Evolutionary conservation across 2,113 vertebrate genomes (phyloP), one percentile per base, ranked within the genome.

Genomic region (Henicopernis longicauda): DNA sequence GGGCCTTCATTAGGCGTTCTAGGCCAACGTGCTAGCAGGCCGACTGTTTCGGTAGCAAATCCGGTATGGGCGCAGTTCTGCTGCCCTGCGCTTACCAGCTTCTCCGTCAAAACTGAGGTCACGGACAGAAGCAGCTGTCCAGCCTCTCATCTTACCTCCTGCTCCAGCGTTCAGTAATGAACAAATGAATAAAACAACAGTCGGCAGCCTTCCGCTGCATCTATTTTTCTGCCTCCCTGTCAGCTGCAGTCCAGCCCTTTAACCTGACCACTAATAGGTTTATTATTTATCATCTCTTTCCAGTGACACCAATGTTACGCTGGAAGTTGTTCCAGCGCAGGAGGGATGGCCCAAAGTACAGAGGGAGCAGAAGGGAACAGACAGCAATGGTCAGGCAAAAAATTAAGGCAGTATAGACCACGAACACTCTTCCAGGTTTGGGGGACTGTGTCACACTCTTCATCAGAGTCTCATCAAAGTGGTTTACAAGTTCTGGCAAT

Each of bases 1-100:
- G 93, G 73, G 97, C 91, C 92, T 73, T 96, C 95, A 93, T 96
- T 95, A 97, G 82, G 32, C 3, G 1, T 54, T 45, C 26, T 9
- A 61, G 58, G 69, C 79, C 73, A 9, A 4, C 0, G 31, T 22
- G 67, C 91, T 89, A 25, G 66, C 86, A n/a, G 42, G 16, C 50
- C 7, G 10, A 3, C 34, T 26, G 85, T 3, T 66, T 32, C 21
- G 4, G 89, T 0, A 82, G 89, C 61, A 91, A 82, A 95, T 19
- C 91, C 84, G 5, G 81, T 2, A 8, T 12, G 8, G 88, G 85
- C 12, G 7, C 87, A 32, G 55, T 10, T 44, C 55, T 26, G 69
- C 74, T 49, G 55, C 90, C 81, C 70, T 9, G 59, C 1, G 13
- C 93, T 70, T 32, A 5, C 29, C 87, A 36, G 38, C 40, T 36